Evolutionary conservation across 2,888 invertebrate species (phyloP), one percentile per base, ranked within the genome.

Genomic region (Tribolium freemani): DNA sequence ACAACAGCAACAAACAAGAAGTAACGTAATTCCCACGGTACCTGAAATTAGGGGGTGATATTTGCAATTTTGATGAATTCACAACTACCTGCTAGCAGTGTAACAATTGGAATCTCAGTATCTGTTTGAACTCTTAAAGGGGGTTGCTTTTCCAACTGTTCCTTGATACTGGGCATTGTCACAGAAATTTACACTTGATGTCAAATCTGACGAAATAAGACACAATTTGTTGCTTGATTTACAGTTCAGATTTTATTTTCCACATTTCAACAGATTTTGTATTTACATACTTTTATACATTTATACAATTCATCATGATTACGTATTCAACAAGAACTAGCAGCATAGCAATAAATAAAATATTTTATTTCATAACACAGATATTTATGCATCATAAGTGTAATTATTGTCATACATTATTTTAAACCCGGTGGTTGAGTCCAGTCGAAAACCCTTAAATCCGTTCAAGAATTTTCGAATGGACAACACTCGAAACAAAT

Each of bases 181-280:
- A 58, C 58, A 13, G 20, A 16, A 44, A 58, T 58, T 58, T 58
- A 11, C 4, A 56, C 21, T 57, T 44, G 31, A 2, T 13, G 57
- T 57, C 57, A 38, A 11, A 44, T 4, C 1, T 46, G 11, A 9
- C 6, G 46, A 46, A 53, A 26, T 30, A 50, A 48, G 21, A 50
- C 30, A 61, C n/a, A 48, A 2, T 11, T 63, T 31, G 38, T 30
- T 66, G 66, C 66, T 54, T 64, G 64, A 44, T 66, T 66, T 31
- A 54, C 53, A 20, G 48, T 60, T 30, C 44, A 45, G n/a, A 48
- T 13, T 64, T 77, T 76, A 76, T 74, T 63, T 76, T 75, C 70
- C 75, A 76, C 72, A 74, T 77, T 74, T 45, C 75, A 78, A 78
- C 78, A 78, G 75, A 73, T 61, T 67, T 75, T 46, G 16, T 71